Evolutionary conservation across 2,113 vertebrate species (phyloP).

Genomic region (Rhabdornis inornatus): DNA sequence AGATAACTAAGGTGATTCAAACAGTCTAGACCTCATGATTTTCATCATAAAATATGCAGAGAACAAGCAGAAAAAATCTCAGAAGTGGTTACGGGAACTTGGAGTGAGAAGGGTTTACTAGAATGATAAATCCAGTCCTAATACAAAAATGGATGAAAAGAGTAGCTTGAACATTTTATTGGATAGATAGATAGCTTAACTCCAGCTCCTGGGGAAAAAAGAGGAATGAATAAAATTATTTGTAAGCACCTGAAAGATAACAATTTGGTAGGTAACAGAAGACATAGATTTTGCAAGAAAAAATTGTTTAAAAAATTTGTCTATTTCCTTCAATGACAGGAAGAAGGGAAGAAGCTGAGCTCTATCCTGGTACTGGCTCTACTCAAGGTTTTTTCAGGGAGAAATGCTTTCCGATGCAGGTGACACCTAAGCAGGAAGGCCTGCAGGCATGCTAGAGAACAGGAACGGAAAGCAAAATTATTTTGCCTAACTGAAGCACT

Average conservation of each 20-base stretch:
- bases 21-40: background rate
- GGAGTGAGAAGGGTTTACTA: background rate
- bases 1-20: background rate
- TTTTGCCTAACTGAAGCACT: background rate
- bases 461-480: background rate
- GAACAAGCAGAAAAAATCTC: background rate
- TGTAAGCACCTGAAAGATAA: background rate
- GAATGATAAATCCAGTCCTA: background rate
- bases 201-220: background rate
- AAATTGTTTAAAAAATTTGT: background rate
- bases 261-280: background rate
- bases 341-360: background rate
- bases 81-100: background rate
- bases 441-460: background rate
- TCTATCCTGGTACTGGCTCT: background rate
- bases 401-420: background rate
- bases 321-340: background rate
- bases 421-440: background rate
- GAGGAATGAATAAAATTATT: background rate
- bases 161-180: background rate
- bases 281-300: background rate
- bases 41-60: background rate
- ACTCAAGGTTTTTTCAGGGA: background rate
- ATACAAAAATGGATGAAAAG: background rate
- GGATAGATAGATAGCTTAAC: background rate